Percentiles rank a stretch among this genome's conserved stretches.
Conservation (phyloP, 1,140 invertebrate genomes). For the Phthorimaea operculella region DNA sequence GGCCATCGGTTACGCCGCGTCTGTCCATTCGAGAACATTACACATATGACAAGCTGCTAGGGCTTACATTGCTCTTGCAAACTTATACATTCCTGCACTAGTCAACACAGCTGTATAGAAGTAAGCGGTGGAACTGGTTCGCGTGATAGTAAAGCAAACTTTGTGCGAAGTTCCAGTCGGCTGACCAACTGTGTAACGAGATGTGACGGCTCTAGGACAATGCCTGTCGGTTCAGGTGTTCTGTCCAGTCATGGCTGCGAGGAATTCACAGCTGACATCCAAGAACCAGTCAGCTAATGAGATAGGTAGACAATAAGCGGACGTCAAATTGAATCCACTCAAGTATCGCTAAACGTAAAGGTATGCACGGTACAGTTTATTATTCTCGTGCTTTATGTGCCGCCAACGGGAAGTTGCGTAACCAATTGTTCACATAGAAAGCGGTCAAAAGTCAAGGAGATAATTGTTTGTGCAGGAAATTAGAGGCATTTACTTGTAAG, state of each 20-base stretch:
- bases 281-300: neutral
- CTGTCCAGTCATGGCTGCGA: neutral
- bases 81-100: neutral
- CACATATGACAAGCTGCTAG: slow-evolving; percentile 21
- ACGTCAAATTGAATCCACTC: too few species aligned
- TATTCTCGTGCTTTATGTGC: too few species aligned
- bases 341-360: too few species aligned
- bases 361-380: too few species aligned
- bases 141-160: slow-evolving; percentile 5
- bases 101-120: neutral
- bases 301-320: too few species aligned
- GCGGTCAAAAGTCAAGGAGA: slow-evolving; percentile 65
- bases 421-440: slow-evolving; percentile 48
- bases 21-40: slow-evolving; percentile 32
- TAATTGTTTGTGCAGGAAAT: slow-evolving; percentile 65
- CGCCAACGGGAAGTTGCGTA: slow-evolving; percentile 30
- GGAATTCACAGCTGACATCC: neutral
- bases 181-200: slow-evolving; percentile 25
- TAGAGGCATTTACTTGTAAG: slow-evolving; percentile 58
- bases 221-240: slow-evolving; percentile 30
- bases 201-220: slow-evolving; percentile 36
- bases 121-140: neutral
- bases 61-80: neutral
- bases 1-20: slow-evolving; percentile 20
- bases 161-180: slow-evolving; percentile 20